Evolutionary conservation across 2,888 invertebrate species (phyloP), one percentile per base, ranked within the genome.

Genomic region (Lagria hirta): DNA sequence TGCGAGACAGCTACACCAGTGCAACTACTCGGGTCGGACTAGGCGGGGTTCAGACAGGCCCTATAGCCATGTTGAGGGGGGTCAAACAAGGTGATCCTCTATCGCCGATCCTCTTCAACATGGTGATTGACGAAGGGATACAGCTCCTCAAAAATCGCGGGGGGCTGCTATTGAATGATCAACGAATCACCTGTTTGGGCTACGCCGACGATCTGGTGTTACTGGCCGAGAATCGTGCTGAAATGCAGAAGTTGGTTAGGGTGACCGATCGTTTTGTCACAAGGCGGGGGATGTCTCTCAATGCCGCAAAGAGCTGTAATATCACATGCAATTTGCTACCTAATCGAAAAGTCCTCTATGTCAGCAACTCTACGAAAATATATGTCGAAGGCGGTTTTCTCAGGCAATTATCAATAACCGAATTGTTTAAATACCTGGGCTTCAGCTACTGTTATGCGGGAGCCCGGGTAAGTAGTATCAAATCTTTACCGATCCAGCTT

Each of bases 11-110:
- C 1, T 34, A 28, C 10, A 6, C 7, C 10, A 4, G 26, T 10
- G 23, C 32, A 3, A 6, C 13, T 3, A 49, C 49, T 6, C n/a
- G 1, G 13, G 28, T 49, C 2, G 2, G 16, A 1, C 15, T 43
- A 3, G 43, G 29, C n/a, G n/a, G 13, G 6, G n/a, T 28, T 2
- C 6, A 3, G 2, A 41, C 42, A 1, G 4, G 12, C 7, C 4
- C 4, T 2, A 21, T 45, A 3, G 5, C 15, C 6, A 10, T 48
- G n/a, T 10, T 11, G 3, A 50, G 67, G 22, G 70, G 71, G 44
- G 71, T 71, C 6, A 63, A 68, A 24, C 72, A 73, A 50, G 61
- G 59, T n/a, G 64, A 71, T 48, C 69, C 70, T 15, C 51, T 70
- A 12, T 66, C 66, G 4, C 64, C 68, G 1, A 15, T 66, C 1